phyloP scores from a whole-genome alignment of 2,888 invertebrate species.

The Trichopria drosophilae region DNA sequence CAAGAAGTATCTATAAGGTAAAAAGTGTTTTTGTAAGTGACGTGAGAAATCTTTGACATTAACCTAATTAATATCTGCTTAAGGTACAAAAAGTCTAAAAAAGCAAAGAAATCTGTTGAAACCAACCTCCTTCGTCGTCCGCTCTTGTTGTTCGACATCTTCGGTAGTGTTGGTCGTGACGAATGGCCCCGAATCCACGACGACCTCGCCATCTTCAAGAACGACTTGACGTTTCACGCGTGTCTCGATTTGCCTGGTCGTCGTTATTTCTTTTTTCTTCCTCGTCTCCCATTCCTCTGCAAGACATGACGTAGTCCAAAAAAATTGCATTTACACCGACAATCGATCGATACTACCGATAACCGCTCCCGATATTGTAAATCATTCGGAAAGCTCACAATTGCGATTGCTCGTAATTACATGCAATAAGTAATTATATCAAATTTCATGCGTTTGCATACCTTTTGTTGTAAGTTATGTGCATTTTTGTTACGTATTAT shows the following conservation, averaged over 20 bases:
- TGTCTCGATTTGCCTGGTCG: conserved; percentile 88
- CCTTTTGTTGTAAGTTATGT: too few species aligned
- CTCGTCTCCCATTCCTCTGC: conserved; percentile 92
- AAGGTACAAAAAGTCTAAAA: too few species aligned
- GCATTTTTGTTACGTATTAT: too few species aligned
- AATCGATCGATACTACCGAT: neutral
- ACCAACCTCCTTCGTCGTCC: conserved; percentile 77
- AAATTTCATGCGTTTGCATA: too few species aligned
- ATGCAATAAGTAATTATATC: too few species aligned
- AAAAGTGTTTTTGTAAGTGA: too few species aligned
- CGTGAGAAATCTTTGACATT: too few species aligned
- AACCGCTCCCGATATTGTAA: neutral
- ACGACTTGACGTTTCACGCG: conserved; percentile 86
- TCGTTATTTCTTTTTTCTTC: conserved; percentile 86
- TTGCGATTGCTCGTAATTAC: too few species aligned
- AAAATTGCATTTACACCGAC: neutral
- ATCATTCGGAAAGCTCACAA: too few species aligned
- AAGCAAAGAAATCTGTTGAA: too few species aligned
- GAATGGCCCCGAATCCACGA: conserved; percentile 86
- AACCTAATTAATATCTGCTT: too few species aligned
- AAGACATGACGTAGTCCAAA: conserved; percentile 45
- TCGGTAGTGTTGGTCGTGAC: conserved; percentile 90
- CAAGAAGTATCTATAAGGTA: too few species aligned
- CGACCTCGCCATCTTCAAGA: conserved; percentile 86
- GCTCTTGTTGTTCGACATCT: conserved; percentile 86